Evolutionary conservation across 2,113 vertebrate genomes (phyloP).

Genomic region (Heteronetta atricapilla): DNA sequence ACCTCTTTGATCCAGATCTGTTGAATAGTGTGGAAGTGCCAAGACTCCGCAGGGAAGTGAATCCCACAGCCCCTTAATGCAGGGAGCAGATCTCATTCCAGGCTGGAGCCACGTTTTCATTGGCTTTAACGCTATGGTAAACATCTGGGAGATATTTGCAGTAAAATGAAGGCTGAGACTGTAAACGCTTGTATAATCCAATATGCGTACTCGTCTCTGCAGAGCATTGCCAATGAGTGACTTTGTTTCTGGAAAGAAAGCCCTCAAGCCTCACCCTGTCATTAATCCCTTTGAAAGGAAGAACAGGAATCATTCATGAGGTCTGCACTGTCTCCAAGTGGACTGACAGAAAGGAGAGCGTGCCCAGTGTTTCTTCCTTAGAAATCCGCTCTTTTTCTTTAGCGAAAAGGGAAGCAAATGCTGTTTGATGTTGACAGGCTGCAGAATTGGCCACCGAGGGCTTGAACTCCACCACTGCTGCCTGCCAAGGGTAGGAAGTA

Average conservation of each 20-base stretch:
- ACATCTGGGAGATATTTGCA: not conserved
- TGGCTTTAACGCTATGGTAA: not conserved
- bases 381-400: not conserved
- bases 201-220: not conserved
- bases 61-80: not conserved
- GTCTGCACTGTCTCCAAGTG: not conserved
- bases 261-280: not conserved
- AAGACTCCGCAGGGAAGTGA: not conserved
- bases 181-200: not conserved
- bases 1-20: not conserved
- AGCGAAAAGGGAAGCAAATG: not conserved
- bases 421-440: not conserved
- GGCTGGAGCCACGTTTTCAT: not conserved
- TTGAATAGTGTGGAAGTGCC: not conserved
- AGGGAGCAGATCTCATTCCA: not conserved
- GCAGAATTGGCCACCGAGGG: not conserved
- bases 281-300: not conserved
- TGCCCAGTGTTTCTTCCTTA: not conserved
- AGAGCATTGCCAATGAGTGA: not conserved
- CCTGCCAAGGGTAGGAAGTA: not conserved
- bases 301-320: not conserved
- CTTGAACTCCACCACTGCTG: not conserved
- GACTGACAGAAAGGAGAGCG: not conserved
- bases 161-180: not conserved
- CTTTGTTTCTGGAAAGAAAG: conserved; percentile 2